These are phyloP conservation scores for Oxyscelio sp. DNA, from an alignment of 2,888 invertebrate species.

Conservation along the genomic window DNA sequence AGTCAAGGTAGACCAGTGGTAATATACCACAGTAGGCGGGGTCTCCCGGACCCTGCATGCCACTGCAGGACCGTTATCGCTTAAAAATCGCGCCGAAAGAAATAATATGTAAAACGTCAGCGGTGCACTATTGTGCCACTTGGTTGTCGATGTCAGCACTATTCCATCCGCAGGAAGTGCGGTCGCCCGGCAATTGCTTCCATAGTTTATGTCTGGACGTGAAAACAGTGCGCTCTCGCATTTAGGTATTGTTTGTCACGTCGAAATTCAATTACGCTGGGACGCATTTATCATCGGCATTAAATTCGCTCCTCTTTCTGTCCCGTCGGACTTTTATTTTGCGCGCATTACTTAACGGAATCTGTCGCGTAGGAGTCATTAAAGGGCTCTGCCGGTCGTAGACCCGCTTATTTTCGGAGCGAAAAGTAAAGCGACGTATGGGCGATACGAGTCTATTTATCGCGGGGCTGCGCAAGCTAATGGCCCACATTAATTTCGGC, in stretches of 20 bases:
- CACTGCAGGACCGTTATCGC: too few relatives aligned
- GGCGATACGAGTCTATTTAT: slow-evolving; percentile 40
- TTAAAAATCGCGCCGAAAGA: slow-evolving; percentile 43
- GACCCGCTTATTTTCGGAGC: slow-evolving; percentile 38
- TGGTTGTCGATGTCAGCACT: slow-evolving; percentile 51
- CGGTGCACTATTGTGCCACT: slow-evolving; percentile 45
- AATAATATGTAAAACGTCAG: slow-evolving; percentile 48
- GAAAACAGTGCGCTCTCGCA: slow-evolving; percentile 47
- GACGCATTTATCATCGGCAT: too few relatives aligned
- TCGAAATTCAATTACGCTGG: too few relatives aligned
- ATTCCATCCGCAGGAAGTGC: slow-evolving; percentile 53
- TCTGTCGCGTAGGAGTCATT: slow-evolving; percentile 6
- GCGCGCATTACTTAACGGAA: not conserved
- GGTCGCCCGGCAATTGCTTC: slow-evolving; percentile 48
- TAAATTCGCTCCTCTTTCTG: slow-evolving; percentile 33
- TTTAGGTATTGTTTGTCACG: slow-evolving; percentile 52
- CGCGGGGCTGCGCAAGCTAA: too few relatives aligned
- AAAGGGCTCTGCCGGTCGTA: slow-evolving; percentile 10
- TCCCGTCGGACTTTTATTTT: not conserved
- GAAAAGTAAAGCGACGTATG: slow-evolving; percentile 15
- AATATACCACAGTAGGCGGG: too few relatives aligned
- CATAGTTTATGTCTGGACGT: slow-evolving; percentile 59
- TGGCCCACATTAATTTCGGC: too few relatives aligned
- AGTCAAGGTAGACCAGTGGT: too few relatives aligned
- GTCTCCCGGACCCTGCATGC: too few relatives aligned